Conservation (phyloP, 2,797 vertebrate species). For the Antennarius maculatus region DNA sequence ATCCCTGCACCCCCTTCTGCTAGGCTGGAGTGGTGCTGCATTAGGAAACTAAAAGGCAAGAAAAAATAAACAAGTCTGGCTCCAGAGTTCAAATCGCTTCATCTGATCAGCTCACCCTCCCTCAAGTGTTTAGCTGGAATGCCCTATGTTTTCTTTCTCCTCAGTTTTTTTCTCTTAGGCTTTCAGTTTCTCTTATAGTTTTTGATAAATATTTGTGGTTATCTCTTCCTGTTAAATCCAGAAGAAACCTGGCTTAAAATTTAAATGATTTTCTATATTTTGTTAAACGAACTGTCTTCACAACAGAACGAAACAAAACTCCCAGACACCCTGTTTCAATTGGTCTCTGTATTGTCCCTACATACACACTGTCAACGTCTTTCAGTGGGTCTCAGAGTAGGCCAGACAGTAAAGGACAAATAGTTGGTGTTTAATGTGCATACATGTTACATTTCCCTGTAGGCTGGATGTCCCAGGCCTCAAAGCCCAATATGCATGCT, state of each 20-base stretch:
- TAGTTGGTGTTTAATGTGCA: slow-evolving; percentile 11
- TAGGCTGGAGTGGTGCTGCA: slow-evolving; percentile 33
- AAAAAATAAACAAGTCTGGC: slow-evolving; percentile 63
- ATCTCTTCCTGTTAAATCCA: background rate
- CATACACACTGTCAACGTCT: background rate
- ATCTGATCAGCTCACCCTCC: slow-evolving; percentile 62
- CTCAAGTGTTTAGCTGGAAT: slow-evolving; percentile 56
- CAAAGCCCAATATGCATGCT: slow-evolving; percentile 58
- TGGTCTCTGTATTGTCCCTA: background rate
- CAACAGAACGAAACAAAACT: background rate
- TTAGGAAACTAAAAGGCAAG: slow-evolving; percentile 57
- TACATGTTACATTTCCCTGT: slow-evolving; percentile 11
- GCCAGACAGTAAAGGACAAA: background rate
- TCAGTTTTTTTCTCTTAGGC: background rate
- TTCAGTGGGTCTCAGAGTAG: no score
- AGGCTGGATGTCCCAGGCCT: slow-evolving; percentile 20
- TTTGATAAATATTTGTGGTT: background rate
- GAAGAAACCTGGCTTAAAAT: background rate
- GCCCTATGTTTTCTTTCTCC: slow-evolving; percentile 29
- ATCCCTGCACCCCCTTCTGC: slow-evolving; percentile 6
- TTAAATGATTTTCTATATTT: slow-evolving; percentile 1
- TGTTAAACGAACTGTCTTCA: background rate
- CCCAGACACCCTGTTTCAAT: background rate
- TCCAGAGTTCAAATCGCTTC: slow-evolving; percentile 60
- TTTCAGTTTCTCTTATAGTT: slow-evolving; percentile 24